phyloP scores from a whole-genome alignment of 1,140 invertebrate species.

The Ridgeia piscesae region DNA sequence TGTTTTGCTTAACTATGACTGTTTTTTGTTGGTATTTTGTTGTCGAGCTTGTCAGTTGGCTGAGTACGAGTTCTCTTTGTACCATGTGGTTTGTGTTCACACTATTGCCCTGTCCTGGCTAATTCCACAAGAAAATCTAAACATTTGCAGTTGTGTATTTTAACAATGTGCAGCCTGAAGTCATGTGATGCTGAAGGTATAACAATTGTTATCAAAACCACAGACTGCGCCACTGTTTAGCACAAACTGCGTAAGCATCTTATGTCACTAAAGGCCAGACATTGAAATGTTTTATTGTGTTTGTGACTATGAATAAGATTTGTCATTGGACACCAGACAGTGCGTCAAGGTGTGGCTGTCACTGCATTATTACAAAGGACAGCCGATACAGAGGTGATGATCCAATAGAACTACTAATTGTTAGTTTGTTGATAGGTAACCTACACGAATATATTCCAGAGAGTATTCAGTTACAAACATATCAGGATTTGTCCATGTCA shows the following conservation, averaged over 20 bases:
- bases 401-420: background rate
- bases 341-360: background rate
- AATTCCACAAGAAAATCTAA: background rate
- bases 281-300: background rate
- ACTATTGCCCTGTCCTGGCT: background rate
- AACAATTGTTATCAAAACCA: background rate
- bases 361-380: background rate
- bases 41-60: too few species aligned
- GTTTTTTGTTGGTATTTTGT: too few species aligned
- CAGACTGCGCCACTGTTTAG: background rate
- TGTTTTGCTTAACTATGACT: too few species aligned
- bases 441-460: background rate
- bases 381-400: background rate
- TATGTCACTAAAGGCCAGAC: background rate
- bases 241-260: background rate
- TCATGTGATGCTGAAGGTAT: background rate
- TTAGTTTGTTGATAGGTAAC: background rate
- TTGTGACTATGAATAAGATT: background rate
- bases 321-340: background rate
- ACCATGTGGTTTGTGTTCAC: background rate
- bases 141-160: background rate
- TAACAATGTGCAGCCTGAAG: background rate
- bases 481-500: background rate
- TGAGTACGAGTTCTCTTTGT: background rate
- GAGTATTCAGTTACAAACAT: background rate